Evolutionary conservation across 2,113 vertebrate genomes (phyloP).

Genomic region (Charina bottae): DNA sequence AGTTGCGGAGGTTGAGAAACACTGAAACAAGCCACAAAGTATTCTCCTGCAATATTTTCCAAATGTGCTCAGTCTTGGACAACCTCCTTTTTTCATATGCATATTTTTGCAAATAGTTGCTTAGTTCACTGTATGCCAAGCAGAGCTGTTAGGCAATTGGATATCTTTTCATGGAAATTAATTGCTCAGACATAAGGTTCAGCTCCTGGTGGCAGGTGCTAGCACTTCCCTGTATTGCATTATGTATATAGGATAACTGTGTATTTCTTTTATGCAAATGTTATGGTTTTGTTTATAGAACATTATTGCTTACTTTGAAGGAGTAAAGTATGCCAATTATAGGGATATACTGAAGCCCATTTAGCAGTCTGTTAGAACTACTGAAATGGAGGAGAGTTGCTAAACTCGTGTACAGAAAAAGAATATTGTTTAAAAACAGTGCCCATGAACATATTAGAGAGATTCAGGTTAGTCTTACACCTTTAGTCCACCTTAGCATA

Average conservation of each 20-base stretch:
- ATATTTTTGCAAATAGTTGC: neutral
- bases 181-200: neutral
- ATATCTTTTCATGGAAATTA: neutral
- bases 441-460: no score
- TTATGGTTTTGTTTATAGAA: neutral
- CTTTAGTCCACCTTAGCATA: no score
- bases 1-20: no score
- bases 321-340: neutral
- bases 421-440: no score
- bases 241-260: neutral
- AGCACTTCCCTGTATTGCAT: neutral
- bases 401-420: no score
- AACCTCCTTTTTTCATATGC: neutral
- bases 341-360: no score
- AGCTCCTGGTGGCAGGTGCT: neutral
- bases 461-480: no score
- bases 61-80: neutral
- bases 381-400: no score
- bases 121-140: neutral
- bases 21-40: no score
- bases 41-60: neutral
- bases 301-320: neutral
- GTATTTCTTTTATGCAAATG: neutral
- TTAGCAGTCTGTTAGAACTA: no score
- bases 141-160: neutral